These are phyloP conservation scores for Siderastrea radians DNA, from an alignment of 92 coral and sea anemone genomes.

Conservation along the genomic window DNA sequence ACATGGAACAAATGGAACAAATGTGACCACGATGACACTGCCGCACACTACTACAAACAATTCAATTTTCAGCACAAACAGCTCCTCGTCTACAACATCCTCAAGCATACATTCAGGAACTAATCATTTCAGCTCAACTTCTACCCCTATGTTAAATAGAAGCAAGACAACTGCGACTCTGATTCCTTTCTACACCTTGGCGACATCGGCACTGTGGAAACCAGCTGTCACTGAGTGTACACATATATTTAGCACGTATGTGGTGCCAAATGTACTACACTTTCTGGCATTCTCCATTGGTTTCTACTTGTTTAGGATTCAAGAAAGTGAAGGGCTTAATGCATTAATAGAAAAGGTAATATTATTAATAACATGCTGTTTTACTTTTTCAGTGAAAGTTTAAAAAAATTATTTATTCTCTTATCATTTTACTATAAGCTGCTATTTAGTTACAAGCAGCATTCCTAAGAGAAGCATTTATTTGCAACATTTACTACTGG, in stretches of 20 bases:
- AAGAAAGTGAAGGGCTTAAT: constrained; percentile 92
- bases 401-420: background rate
- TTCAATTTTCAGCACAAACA: background rate
- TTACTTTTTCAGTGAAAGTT: background rate
- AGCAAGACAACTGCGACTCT: background rate
- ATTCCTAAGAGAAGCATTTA: background rate
- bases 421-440: background rate
- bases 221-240: constrained; percentile 93
- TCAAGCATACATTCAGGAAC: background rate
- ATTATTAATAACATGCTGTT: background rate
- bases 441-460: background rate
- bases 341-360: constrained; percentile 94
- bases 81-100: background rate
- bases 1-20: constrained; percentile 40
- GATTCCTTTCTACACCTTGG: constrained; percentile 27
- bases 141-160: background rate
- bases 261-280: constrained; percentile 89
- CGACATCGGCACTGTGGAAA: constrained; percentile 68
- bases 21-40: constrained; percentile 17
- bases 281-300: constrained; percentile 89
- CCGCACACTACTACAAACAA: background rate
- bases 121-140: background rate
- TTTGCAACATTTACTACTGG: no score
- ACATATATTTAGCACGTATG: constrained; percentile 90
- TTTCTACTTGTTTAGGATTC: constrained; percentile 89